Evolutionary conservation across 2,113 vertebrate genomes (phyloP).

Genomic region (Pycnonotus jocosus): DNA sequence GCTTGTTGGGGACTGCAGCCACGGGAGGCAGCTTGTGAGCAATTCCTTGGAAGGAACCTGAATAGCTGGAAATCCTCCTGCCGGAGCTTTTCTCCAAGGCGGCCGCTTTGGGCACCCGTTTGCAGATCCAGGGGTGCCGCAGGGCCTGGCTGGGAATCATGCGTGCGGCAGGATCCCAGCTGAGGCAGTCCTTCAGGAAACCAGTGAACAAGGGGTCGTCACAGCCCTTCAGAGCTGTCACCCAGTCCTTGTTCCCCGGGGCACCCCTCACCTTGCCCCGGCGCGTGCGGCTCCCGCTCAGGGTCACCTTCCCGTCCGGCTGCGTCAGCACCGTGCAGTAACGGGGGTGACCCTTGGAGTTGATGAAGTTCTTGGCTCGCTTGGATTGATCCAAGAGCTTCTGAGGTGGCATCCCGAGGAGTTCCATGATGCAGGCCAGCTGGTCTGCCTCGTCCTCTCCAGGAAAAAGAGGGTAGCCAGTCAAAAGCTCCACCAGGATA

Average conservation of each 20-base stretch:
- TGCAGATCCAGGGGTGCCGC: conserved; percentile 92
- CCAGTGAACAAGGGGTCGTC: conserved; percentile 91
- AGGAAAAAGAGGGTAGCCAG: conserved; percentile 93
- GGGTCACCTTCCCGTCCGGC: conserved; percentile 82
- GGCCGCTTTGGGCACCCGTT: conserved; percentile 79
- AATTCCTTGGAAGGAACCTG: conserved; percentile 86
- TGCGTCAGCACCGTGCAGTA: conserved; percentile 88
- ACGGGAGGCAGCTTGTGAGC: conserved; percentile 79
- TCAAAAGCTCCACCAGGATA: conserved; percentile 92
- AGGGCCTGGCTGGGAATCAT: conserved; percentile 91
- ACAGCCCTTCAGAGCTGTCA: conserved; percentile 87
- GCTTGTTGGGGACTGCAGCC: conserved; percentile 81
- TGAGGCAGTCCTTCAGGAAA: conserved; percentile 94
- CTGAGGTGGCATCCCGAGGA: conserved; percentile 90
- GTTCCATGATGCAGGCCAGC: conserved; percentile 96
- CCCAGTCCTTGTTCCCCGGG: conserved; percentile 92
- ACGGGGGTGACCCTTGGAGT: conserved; percentile 93
- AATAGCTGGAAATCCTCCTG: conserved; percentile 81
- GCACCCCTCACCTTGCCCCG: conserved; percentile 90
- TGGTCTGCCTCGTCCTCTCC: conserved; percentile 97
- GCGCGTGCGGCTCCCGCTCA: conserved; percentile 85
- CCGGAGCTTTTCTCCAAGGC: conserved; percentile 75
- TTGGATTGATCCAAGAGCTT: conserved; percentile 94
- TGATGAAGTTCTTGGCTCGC: conserved; percentile 95
- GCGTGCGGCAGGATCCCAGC: conserved; percentile 90